These are phyloP conservation scores for Ectemnius lituratus DNA, from an alignment of 2,888 invertebrate species.

Conservation along the genomic window DNA sequence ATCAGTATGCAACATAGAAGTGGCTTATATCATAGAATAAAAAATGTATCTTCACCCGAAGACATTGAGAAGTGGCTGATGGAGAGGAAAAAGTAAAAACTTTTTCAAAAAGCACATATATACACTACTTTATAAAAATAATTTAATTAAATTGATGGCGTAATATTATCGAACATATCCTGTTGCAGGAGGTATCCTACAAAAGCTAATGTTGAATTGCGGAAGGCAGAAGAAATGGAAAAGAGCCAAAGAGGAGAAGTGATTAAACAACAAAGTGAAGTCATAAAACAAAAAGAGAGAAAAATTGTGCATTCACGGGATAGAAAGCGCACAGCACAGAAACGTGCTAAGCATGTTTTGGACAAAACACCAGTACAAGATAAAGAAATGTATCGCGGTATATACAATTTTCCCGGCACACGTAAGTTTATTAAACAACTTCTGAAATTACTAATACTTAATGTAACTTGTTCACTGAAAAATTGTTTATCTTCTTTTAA, in stretches of 20 bases:
- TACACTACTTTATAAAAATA: background rate
- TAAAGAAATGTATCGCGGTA: constrained; percentile 68
- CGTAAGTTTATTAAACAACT: constrained; percentile 54
- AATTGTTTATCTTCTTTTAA: background rate
- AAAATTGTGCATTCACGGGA: constrained; percentile 75
- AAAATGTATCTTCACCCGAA: constrained; percentile 86
- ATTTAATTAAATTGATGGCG: too few species aligned
- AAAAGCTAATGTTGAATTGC: constrained; percentile 83
- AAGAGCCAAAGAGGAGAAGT: constrained; percentile 87
- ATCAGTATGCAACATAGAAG: constrained; percentile 89
- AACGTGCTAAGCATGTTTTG: constrained; percentile 20
- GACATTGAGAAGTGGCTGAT: constrained; percentile 91
- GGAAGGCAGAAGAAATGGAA: constrained; percentile 83
- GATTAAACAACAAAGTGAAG: constrained; percentile 78
- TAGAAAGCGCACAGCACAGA: constrained; percentile 55
- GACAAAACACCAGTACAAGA: background rate
- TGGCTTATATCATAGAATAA: constrained; percentile 90
- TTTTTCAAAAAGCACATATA: background rate
- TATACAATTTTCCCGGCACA: constrained; percentile 80
- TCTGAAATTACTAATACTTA: background rate
- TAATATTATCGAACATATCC: too few species aligned
- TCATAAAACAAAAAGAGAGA: constrained; percentile 33
- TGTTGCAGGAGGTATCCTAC: constrained; percentile 85
- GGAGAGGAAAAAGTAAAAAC: constrained; percentile 83
- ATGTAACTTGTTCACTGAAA: constrained; percentile 9